phyloP scores from a whole-genome alignment of 2,888 invertebrate species.

The Cordilura impudica region DNA sequence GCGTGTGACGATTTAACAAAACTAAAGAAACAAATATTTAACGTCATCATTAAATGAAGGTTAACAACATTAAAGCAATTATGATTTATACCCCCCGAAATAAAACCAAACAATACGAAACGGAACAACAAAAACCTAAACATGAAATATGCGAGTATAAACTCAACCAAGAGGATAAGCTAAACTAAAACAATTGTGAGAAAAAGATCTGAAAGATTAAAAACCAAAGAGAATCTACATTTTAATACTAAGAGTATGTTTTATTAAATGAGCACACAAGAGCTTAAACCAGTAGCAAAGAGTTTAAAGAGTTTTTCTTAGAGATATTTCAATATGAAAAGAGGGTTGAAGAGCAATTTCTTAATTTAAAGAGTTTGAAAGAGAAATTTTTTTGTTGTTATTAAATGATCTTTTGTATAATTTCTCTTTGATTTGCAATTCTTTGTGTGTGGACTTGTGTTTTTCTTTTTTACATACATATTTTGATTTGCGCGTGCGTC shows the following conservation, averaged over 20 bases:
- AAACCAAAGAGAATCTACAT: neutral
- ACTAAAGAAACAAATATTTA: slow-evolving; percentile 54
- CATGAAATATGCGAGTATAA: neutral
- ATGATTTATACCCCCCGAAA: slow-evolving; percentile 58
- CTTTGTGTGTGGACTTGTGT: neutral
- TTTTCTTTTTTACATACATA: neutral
- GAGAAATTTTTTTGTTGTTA: neutral
- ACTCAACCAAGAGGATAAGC: neutral
- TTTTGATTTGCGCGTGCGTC: slow-evolving; percentile 38
- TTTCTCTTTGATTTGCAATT: neutral
- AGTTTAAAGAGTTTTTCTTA: neutral
- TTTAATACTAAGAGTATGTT: neutral
- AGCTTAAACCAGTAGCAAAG: neutral
- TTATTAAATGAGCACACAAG: neutral
- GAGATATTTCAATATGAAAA: too few relatives aligned
- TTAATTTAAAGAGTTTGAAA: neutral
- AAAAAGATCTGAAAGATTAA: too few relatives aligned
- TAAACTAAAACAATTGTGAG: too few relatives aligned
- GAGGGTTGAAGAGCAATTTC: neutral
- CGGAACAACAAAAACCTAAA: neutral
- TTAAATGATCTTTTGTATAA: neutral
- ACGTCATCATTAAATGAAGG: slow-evolving; percentile 61
- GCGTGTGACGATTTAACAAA: slow-evolving; percentile 48
- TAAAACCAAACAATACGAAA: slow-evolving; percentile 15
- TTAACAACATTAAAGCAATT: slow-evolving; percentile 61